Evolutionary conservation across 2,797 vertebrate genomes (phyloP), one percentile per base, ranked within the genome.

Genomic region (Dallia pectoralis): DNA sequence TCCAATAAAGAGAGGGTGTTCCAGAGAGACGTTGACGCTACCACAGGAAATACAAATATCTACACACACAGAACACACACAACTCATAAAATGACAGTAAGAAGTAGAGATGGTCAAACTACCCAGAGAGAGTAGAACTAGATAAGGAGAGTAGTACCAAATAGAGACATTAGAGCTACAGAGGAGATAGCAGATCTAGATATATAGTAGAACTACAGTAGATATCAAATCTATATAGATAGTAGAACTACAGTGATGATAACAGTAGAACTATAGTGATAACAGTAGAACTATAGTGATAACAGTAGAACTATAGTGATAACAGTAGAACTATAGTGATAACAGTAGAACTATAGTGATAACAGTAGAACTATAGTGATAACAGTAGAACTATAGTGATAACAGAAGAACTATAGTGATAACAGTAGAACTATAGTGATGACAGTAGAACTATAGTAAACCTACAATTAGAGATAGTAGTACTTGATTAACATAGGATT

Each of bases 11-110:
- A 99, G 94, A 0, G 97, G 97, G 81, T 98, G 97, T 84, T 95
- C 96, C 64, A 94, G 92, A 59, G 93, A 93, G 0, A 95, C 91
- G 51, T 95, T 95, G 74, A 92, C 94, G 85, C 91, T 96, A 69
- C 97, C 96, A 1, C 97, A 99, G 78, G 96, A 95, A 86, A 99
- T 91, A 64, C 97, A 99, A 84, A 94, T 94, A 66, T 97, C 97
- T 99, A 79, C 66, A 78, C 53, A 56, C 7, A 27, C 32, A 75
- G 33, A 25, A 40, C 27, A 48, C 56, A 64, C 69, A 64, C 14
- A 48, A 59, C 3, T 64, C 30, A 64, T 33, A 51, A 65, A 18
- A 14, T 1, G 30, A 14, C 63, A 51, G 49, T 19, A 56, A 5
- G 48, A 49, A 56, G 51, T 56, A n/a, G 19, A 25, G n/a, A 56